Conservation (phyloP, 2,888 invertebrate genomes). For the Lepidochrysops patricia region DNA sequence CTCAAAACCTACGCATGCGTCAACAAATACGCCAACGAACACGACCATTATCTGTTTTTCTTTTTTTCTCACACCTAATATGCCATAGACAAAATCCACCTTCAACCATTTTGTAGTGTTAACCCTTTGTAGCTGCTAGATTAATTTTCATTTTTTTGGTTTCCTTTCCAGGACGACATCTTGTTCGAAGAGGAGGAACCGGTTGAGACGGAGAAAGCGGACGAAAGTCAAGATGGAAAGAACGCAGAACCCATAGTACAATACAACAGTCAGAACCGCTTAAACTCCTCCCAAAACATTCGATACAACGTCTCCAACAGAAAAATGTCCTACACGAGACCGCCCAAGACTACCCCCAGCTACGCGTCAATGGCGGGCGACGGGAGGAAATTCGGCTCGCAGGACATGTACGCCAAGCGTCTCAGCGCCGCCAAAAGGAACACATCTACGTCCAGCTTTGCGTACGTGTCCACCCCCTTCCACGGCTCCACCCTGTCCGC, state of each 20-base stretch:
- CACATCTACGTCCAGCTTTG: conserved; percentile 86
- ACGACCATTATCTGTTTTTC: too few species aligned
- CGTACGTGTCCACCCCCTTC: conserved; percentile 88
- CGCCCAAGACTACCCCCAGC: conserved; percentile 61
- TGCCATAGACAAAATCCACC: not conserved
- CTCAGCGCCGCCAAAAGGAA: conserved; percentile 70
- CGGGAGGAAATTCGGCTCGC: conserved; percentile 56
- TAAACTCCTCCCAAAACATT: conserved; percentile 33
- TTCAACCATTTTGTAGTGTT: not conserved
- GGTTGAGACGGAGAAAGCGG: conserved; percentile 28
- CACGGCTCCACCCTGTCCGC: conserved; percentile 88
- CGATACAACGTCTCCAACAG: conserved; percentile 50
- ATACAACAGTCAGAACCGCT: conserved; percentile 35
- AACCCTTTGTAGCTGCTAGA: not conserved
- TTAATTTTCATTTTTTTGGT: not conserved
- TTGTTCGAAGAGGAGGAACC: conserved; percentile 61
- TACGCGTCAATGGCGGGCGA: conserved; percentile 76
- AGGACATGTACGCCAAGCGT: conserved; percentile 49
- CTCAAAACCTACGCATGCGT: too few species aligned
- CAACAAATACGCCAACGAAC: too few species aligned
- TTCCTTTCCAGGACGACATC: conserved; percentile 54
- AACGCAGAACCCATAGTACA: conserved; percentile 38
- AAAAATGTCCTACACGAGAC: conserved; percentile 49
- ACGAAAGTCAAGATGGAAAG: not conserved
- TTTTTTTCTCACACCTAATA: too few species aligned